Conservation (phyloP, 2,888 invertebrate genomes). For the Geotrupes spiniger region DNA sequence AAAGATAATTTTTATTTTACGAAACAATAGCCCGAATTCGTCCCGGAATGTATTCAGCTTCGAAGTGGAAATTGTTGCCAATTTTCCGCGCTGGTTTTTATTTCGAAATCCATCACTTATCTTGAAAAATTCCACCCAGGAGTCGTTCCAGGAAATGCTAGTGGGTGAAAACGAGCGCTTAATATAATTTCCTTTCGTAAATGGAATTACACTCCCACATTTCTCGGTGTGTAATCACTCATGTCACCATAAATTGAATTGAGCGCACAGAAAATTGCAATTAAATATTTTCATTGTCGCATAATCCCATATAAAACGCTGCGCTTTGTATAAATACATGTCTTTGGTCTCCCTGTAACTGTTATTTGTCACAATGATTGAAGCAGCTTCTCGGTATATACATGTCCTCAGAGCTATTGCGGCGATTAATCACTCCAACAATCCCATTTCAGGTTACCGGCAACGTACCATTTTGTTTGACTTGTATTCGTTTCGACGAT, state of each 20-base stretch:
- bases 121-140: no score
- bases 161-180: conserved; percentile 2
- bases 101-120: conserved; percentile 20
- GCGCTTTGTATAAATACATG: conserved; percentile 10
- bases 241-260: conserved; percentile 12
- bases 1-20: no score
- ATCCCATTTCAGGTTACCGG: conserved; percentile 41
- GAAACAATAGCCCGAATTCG: no score
- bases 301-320: conserved; percentile 1
- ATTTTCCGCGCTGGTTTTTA: conserved; percentile 20
- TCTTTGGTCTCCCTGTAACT: conserved; percentile 27
- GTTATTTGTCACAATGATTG: conserved; percentile 50
- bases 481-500: background rate
- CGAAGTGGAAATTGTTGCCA: conserved; percentile 21
- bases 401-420: conserved; percentile 49
- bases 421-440: conserved; percentile 46
- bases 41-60: no score
- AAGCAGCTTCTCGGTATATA: conserved; percentile 47
- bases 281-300: conserved; percentile 22
- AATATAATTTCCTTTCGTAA: conserved; percentile 1
- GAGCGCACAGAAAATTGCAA: conserved; percentile 17
- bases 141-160: background rate
- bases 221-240: conserved; percentile 1
- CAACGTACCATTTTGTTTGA: conserved; percentile 3
- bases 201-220: background rate